A percentile compares a stretch with the other conserved stretches of the same genome.
Conservation (phyloP, 2,888 invertebrate genomes). For the Pecten maximus region DNA sequence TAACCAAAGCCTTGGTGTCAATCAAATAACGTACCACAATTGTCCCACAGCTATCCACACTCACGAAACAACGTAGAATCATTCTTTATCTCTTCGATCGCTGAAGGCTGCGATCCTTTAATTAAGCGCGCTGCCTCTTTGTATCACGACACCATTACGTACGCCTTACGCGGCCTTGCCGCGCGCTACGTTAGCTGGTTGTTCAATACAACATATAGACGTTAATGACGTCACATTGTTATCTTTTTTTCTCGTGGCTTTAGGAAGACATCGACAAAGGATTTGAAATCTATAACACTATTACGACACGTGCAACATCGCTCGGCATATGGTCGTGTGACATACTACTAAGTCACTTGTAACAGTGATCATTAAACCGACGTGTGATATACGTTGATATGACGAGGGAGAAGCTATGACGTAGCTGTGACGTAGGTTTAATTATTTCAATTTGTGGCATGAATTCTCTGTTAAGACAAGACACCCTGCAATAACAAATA, state of each 20-base stretch:
- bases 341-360: too few species aligned
- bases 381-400: too few species aligned
- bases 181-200: not conserved
- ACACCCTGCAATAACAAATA: too few species aligned
- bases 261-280: not conserved
- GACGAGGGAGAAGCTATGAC: too few species aligned
- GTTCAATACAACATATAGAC: not conserved
- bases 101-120: conserved; percentile 1
- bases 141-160: not conserved
- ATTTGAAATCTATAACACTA: not conserved
- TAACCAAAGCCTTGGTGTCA: not conserved
- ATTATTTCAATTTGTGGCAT: too few species aligned
- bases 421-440: too few species aligned
- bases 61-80: not conserved
- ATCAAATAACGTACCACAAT: not conserved
- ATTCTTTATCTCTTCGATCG: not conserved
- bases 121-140: not conserved
- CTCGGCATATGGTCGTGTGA: not conserved
- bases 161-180: not conserved
- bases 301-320: not conserved
- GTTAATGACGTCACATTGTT: conserved; percentile 21
- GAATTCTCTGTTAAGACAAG: too few species aligned
- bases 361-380: too few species aligned
- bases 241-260: not conserved
- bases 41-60: not conserved